phyloP scores from a whole-genome alignment of 1,140 invertebrate genomes.

The Potamilus streckersoni region DNA sequence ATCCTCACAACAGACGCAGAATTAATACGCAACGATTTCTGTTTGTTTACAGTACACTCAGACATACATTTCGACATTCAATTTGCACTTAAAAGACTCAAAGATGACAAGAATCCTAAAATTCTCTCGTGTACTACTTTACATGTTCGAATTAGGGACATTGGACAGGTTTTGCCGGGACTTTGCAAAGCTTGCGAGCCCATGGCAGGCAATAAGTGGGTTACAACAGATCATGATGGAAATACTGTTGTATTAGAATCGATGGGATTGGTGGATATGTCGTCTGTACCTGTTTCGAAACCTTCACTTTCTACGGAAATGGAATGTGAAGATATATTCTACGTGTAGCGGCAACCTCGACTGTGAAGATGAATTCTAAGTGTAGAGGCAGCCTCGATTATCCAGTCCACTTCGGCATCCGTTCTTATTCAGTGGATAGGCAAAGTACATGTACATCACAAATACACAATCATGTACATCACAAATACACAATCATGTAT shows the following conservation, averaged over 20 bases:
- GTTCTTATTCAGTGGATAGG: too few relatives aligned
- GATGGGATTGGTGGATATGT: slow-evolving; percentile 4
- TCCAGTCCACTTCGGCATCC: too few relatives aligned
- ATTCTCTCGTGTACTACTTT: slow-evolving; percentile 40
- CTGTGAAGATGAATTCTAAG: too few relatives aligned
- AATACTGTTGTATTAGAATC: slow-evolving; percentile 54
- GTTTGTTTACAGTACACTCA: slow-evolving; percentile 55
- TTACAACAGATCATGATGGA: slow-evolving; percentile 59
- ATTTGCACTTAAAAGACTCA: slow-evolving; percentile 56
- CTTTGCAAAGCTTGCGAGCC: slow-evolving; percentile 60
- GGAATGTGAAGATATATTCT: too few relatives aligned
- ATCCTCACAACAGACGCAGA: slow-evolving; percentile 54
- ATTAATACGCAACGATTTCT: slow-evolving; percentile 51
- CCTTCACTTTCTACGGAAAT: too few relatives aligned
- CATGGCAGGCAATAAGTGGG: slow-evolving; percentile 52
- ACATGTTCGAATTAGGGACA: slow-evolving; percentile 52
- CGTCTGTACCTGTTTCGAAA: too few relatives aligned
- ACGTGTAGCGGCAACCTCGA: too few relatives aligned
- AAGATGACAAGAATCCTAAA: slow-evolving; percentile 33
- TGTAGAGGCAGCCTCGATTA: too few relatives aligned
- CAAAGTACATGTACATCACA: too few relatives aligned
- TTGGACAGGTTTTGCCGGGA: slow-evolving; percentile 55
- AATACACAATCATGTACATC: too few relatives aligned
- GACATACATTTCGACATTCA: slow-evolving; percentile 57
- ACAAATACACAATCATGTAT: too few relatives aligned